phyloP scores from a whole-genome alignment of 2,113 vertebrate species.

The Tiliqua scincoides region DNA sequence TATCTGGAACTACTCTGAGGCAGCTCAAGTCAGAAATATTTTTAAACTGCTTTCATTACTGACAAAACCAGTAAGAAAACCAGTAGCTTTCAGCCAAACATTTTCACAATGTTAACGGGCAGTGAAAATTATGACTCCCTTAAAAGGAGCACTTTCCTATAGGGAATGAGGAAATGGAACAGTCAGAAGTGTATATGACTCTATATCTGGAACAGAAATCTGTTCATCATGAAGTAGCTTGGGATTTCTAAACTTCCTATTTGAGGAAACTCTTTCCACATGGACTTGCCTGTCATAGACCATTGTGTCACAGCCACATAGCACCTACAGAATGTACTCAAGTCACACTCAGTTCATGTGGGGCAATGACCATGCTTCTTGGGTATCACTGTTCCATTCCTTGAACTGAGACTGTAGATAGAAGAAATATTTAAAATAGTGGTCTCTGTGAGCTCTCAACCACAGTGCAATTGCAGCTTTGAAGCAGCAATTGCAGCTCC shows the following conservation, averaged over 20 bases:
- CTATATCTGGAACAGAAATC: constrained; percentile 7
- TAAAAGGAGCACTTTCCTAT: constrained; percentile 37
- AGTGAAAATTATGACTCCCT: constrained; percentile 54
- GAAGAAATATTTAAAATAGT: too few species aligned
- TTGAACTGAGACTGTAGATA: too few species aligned
- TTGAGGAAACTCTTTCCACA: background rate
- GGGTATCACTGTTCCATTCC: too few species aligned
- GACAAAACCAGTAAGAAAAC: background rate
- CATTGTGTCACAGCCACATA: background rate
- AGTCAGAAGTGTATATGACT: constrained; percentile 26
- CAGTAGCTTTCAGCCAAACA: constrained; percentile 44
- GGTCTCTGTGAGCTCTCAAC: too few species aligned
- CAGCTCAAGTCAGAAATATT: constrained; percentile 44
- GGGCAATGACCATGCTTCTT: too few species aligned
- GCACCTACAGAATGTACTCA: background rate
- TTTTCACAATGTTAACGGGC: constrained; percentile 51
- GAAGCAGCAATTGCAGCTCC: background rate
- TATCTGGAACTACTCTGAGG: constrained; percentile 41
- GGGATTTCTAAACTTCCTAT: background rate
- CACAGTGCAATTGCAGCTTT: background rate
- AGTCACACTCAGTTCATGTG: too few species aligned
- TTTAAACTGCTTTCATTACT: constrained; percentile 41
- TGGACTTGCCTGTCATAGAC: background rate
- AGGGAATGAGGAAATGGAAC: constrained; percentile 16
- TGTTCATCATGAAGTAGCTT: constrained; percentile 15